These are phyloP conservation scores for Cichladusa arquata DNA, from an alignment of 2,113 vertebrate genomes.

Conservation along the genomic window DNA sequence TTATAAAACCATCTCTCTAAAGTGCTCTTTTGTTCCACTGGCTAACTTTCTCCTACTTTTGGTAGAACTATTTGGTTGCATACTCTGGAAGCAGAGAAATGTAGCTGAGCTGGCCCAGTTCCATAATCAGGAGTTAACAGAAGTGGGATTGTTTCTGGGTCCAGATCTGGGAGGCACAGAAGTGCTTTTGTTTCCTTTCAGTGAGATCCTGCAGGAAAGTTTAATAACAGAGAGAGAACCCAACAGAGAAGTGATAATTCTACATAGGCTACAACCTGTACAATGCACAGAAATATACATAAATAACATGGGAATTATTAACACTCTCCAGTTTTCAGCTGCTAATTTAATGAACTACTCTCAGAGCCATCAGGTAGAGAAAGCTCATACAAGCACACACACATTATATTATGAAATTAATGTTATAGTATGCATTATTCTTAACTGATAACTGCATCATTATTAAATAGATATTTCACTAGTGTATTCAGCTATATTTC, in stretches of 20 bases:
- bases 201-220: background rate
- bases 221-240: background rate
- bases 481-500: background rate
- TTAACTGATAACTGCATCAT: background rate
- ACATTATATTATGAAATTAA: background rate
- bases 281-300: background rate
- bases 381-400: background rate
- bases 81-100: background rate
- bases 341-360: background rate
- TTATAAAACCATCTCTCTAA: background rate
- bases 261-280: background rate
- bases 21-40: background rate
- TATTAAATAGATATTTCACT: background rate
- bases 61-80: background rate
- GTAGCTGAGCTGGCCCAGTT: background rate
- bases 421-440: background rate
- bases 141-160: background rate
- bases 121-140: conserved; percentile 5
- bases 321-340: background rate
- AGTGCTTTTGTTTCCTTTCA: conserved; percentile 3
- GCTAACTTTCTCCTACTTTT: background rate
- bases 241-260: background rate
- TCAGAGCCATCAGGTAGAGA: background rate
- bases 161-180: background rate
- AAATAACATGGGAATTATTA: background rate